Percentiles rank a stretch among this genome's conserved stretches.
phyloP scores from a whole-genome alignment of 2,888 invertebrate genomes.

The Sphaeridia pumilis region DNA sequence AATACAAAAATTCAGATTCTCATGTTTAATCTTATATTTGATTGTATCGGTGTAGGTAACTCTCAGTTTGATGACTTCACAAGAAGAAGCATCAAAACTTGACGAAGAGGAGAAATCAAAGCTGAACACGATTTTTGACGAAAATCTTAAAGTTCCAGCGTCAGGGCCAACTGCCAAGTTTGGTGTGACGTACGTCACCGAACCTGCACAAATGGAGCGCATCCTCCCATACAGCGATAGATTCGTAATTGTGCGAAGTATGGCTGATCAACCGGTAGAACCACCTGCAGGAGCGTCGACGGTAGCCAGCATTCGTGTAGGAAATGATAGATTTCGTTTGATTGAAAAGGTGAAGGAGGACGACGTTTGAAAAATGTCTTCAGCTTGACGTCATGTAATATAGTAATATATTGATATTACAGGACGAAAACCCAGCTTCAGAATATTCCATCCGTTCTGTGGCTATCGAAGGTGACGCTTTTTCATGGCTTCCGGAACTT shows the following conservation, averaged over 20 bases:
- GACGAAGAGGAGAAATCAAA: neutral
- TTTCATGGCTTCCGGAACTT: slow-evolving; percentile 65
- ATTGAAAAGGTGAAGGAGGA: neutral
- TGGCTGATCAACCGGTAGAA: neutral
- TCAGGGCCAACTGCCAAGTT: neutral
- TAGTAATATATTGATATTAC: no score
- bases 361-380: no score
- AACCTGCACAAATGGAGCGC: neutral
- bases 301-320: neutral
- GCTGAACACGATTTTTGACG: neutral
- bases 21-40: neutral
- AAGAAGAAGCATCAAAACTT: neutral
- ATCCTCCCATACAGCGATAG: neutral
- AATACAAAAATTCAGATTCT: no score
- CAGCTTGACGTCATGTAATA: no score
- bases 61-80: neutral
- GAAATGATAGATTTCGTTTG: neutral
- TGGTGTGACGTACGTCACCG: neutral
- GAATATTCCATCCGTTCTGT: slow-evolving; percentile 38
- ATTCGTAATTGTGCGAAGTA: neutral
- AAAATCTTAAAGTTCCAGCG: neutral
- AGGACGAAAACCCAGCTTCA: neutral
- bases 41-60: neutral
- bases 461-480: slow-evolving; percentile 55
- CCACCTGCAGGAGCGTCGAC: neutral